Evolutionary conservation across 2,113 vertebrate species (phyloP).

Genomic region (Hemibagrus wyckioides): DNA sequence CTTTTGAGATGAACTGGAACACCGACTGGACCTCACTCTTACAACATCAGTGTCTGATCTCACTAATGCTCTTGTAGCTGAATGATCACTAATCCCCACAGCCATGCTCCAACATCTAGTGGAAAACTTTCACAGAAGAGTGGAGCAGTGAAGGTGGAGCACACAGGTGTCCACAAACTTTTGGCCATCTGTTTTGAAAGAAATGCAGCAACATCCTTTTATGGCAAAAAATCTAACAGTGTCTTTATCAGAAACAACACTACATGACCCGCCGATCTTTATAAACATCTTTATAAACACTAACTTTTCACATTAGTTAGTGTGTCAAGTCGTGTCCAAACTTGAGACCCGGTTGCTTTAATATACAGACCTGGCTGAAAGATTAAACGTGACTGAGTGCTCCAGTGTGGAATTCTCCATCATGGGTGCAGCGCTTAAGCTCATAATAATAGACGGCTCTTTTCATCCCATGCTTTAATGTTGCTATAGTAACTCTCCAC

Average conservation of each 20-base stretch:
- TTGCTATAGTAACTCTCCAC: conserved; percentile 30
- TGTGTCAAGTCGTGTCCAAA: background rate
- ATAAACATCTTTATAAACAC: background rate
- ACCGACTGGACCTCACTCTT: background rate
- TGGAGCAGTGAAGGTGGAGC: background rate
- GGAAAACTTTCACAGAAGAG: background rate
- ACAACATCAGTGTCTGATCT: too few relatives aligned
- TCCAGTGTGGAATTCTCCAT: background rate
- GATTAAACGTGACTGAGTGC: background rate
- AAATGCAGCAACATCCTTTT: background rate
- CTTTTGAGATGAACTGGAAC: background rate
- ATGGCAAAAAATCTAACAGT: background rate
- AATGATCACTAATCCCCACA: background rate
- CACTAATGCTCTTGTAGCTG: too few relatives aligned
- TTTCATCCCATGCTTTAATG: conserved; percentile 24
- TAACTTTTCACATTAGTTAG: background rate
- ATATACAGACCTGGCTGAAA: background rate
- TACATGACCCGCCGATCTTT: background rate
- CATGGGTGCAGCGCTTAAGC: conserved; percentile 2
- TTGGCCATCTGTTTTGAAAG: background rate
- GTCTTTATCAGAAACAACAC: background rate
- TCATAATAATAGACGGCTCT: background rate
- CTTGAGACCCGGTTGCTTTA: background rate
- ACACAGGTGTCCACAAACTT: background rate
- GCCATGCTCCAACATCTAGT: background rate